A percentile compares a stretch with the other conserved stretches of the same genome.
These are phyloP conservation scores for Hetaerina titia DNA, from an alignment of 2,888 invertebrate species.

Conservation along the genomic window DNA sequence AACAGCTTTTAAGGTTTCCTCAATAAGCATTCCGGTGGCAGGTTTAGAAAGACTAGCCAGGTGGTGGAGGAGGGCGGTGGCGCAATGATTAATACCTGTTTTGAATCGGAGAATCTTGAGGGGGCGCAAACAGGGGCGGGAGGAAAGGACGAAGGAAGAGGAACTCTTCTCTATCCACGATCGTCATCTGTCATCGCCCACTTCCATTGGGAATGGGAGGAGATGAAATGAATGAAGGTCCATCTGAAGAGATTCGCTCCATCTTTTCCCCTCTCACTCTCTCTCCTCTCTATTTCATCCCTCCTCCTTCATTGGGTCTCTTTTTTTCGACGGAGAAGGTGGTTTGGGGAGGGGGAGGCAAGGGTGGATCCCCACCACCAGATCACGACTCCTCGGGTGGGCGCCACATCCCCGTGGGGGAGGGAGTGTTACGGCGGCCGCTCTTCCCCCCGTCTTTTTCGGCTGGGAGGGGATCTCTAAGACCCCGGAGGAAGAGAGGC, in stretches of 20 bases:
- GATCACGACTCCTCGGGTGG: conserved; percentile 39
- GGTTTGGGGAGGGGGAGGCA: background rate
- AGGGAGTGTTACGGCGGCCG: background rate
- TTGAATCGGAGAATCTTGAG: background rate
- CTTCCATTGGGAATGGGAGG: background rate
- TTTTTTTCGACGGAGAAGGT: background rate
- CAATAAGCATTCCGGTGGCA: background rate
- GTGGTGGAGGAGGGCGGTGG: background rate
- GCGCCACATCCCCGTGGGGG: no score
- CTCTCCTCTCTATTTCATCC: background rate
- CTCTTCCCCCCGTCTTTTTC: background rate
- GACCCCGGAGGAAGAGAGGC: no score
- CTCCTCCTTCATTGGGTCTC: background rate
- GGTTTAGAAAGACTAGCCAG: background rate
- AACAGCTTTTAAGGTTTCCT: background rate
- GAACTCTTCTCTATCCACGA: background rate
- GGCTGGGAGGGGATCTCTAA: background rate
- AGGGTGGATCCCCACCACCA: background rate
- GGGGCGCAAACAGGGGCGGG: background rate
- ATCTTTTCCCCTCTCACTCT: no score
- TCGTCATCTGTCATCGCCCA: conserved; percentile 66
- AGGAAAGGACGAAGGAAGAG: background rate
- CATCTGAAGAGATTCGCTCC: no score
- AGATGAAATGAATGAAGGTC: background rate
- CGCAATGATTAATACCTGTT: background rate